Percentiles rank a stretch among this genome's conserved stretches.
These are phyloP conservation scores for Lepilemur ruficaudatus DNA, from an alignment of 2,797 vertebrate genomes.

Conservation along the genomic window DNA sequence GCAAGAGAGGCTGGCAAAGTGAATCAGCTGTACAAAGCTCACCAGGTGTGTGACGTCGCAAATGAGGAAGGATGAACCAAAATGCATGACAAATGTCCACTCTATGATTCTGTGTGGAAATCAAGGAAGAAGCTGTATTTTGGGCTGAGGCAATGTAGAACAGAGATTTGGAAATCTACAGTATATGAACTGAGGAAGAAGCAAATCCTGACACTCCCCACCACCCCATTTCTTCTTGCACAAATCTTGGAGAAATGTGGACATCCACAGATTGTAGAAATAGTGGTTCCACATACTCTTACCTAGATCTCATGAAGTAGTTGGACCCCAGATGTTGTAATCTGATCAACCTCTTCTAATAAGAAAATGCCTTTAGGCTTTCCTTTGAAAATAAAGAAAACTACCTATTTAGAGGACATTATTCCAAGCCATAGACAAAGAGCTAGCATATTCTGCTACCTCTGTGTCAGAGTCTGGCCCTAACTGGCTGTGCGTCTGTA, in stretches of 20 bases:
- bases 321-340: background rate
- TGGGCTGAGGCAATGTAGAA: background rate
- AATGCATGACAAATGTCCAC: background rate
- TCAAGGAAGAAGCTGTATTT: background rate
- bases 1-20: background rate
- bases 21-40: background rate
- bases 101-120: background rate
- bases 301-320: background rate
- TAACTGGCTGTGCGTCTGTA: background rate
- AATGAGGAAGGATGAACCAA: background rate
- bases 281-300: background rate
- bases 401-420: background rate
- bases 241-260: background rate
- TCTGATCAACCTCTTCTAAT: background rate
- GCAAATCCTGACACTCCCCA: background rate
- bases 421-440: background rate
- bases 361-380: constrained; percentile 4
- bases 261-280: background rate
- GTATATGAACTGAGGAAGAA: background rate
- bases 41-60: background rate
- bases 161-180: background rate
- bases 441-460: background rate
- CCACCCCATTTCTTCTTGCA: background rate
- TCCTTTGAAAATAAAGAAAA: constrained; percentile 22
- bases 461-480: background rate